Percentiles rank a stretch among this genome's conserved stretches.
These are phyloP conservation scores for Macrotis lagotis DNA, from an alignment of 2,113 vertebrate species.

Conservation along the genomic window DNA sequence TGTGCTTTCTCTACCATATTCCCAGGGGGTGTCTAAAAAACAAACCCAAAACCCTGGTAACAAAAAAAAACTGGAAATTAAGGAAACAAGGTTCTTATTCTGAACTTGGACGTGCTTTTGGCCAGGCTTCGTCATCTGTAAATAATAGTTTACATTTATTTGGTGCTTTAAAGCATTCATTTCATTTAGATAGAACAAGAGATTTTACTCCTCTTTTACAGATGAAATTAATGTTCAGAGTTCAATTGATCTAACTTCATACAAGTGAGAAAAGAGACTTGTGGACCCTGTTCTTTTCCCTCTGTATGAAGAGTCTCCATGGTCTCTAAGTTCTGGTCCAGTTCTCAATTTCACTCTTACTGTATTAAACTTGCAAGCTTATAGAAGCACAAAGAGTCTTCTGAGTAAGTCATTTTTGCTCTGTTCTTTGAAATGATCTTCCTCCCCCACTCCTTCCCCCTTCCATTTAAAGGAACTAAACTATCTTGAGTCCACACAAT, in stretches of 20 bases:
- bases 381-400: slow-evolving; percentile 74
- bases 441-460: slow-evolving; percentile 59
- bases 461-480: slow-evolving; percentile 58
- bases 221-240: slow-evolving; percentile 8
- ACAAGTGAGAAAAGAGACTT: background rate
- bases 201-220: slow-evolving; percentile 38
- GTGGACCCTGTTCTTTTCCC: background rate
- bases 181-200: background rate
- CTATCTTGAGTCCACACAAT: slow-evolving; percentile 69
- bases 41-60: background rate
- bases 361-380: slow-evolving; percentile 50
- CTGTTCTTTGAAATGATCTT: slow-evolving; percentile 66
- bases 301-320: background rate
- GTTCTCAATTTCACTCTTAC: slow-evolving; percentile 54
- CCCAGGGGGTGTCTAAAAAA: background rate
- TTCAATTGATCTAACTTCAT: background rate
- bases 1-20: slow-evolving; percentile 48
- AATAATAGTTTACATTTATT: background rate
- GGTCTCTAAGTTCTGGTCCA: background rate
- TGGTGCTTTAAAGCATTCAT: background rate
- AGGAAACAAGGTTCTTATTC: background rate
- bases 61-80: background rate
- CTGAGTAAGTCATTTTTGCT: slow-evolving; percentile 71
- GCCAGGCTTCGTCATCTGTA: background rate
- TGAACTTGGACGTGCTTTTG: background rate